Evolutionary conservation across 2,797 vertebrate species (phyloP), one percentile per base, ranked within the genome.

Genomic region (Pseudotriccus pelzelni): DNA sequence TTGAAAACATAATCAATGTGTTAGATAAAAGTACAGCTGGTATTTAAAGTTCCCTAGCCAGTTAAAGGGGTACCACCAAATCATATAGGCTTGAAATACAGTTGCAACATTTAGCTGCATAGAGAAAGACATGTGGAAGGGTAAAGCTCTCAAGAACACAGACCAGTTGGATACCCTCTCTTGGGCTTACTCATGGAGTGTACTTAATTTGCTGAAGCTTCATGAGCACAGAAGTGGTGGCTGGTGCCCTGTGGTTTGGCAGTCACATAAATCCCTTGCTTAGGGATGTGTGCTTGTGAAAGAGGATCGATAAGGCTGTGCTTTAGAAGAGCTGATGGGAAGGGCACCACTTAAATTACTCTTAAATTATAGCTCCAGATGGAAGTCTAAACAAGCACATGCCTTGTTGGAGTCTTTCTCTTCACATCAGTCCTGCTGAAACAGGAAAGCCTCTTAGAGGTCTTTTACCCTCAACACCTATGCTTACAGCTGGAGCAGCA

Each of bases 301-400:
- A 34, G 2, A 41, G 58, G 47, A 56, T 41, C 0, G 0, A 41
- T 85, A 36, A 46, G 46, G n/a, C n/a, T 58, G 1, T 39, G 16
- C 75, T 89, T 82, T 49, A 63, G 28, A 67, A 58, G 55, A 92
- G 59, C 22, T 84, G 32, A 87, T 69, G 36, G 28, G 36, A 84
- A 73, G 36, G 44, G 16, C 21, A 59, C 3, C n/a, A 44, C 47
- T 50, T 82, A 85, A 74, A 82, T 64, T 58, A 24, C n/a, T 12
- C 44, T 91, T 81, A 55, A 92, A 52, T 53, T 41, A 30, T 73
- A 73, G 50, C 28, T 91, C 24, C 30, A 55, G 23, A 11, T 49
- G 47, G 55, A 63, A 76, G 14, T 63, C 47, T 63, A 49, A 69
- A 70, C 52, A 82, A 55, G 14, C 3, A 2, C 22, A 27, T 4